Percentiles rank a stretch among this genome's conserved stretches.
phyloP scores from a whole-genome alignment of 1,140 invertebrate genomes.

The Apis dorsata region DNA sequence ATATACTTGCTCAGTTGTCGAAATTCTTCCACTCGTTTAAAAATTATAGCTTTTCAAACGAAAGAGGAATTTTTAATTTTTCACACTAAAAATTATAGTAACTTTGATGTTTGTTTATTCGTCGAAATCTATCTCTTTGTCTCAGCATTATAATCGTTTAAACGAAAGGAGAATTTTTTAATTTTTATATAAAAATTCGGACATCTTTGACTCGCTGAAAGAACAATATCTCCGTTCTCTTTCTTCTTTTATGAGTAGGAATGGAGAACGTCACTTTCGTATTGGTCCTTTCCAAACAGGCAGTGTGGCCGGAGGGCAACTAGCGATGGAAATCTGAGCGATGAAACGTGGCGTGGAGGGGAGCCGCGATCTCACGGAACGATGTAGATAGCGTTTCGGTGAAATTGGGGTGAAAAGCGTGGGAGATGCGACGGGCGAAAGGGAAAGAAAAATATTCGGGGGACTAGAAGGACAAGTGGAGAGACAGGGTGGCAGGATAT shows the following conservation, averaged over 20 bases:
- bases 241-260: neutral
- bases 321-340: neutral
- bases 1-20: too few relatives aligned
- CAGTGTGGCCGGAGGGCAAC: neutral
- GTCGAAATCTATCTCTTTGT: too few relatives aligned
- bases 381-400: conserved; percentile 51
- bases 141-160: neutral
- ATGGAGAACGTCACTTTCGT: neutral
- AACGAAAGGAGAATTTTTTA: too few relatives aligned
- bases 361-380: conserved; percentile 7
- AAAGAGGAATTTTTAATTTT: too few relatives aligned
- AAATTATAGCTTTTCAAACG: too few relatives aligned
- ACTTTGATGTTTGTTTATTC: too few relatives aligned
- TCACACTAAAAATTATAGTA: too few relatives aligned
- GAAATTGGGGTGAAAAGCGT: conserved; percentile 64
- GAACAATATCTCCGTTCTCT: neutral
- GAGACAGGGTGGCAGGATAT: conserved; percentile 63
- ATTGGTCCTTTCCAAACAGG: conserved; percentile 23
- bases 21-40: too few relatives aligned
- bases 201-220: neutral
- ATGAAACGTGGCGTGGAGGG: neutral
- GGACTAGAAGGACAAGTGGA: conserved; percentile 55
- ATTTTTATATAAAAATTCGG: too few relatives aligned
- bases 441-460: conserved; percentile 62
- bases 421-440: conserved; percentile 41